Base-by-base conservation (phyloP, 1,140 invertebrate species). In the Cepaea nemoralis region DNA sequence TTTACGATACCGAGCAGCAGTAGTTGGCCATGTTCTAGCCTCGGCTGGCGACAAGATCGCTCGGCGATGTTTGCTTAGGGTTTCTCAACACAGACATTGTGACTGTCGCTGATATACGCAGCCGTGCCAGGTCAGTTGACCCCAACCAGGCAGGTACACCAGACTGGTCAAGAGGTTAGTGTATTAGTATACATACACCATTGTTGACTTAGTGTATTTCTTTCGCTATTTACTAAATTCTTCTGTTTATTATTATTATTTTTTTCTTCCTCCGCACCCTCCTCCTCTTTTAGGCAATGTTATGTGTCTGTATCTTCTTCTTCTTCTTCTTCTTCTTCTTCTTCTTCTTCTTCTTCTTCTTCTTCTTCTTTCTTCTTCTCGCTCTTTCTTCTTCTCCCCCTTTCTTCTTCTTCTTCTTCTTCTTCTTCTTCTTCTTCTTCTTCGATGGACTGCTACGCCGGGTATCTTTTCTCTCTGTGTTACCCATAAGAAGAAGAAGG, bases 341-440 rank as follows among this genome's bases (percentile, higher is more conserved):
- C 42, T 19, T 45, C 42, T 45, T 45, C 42, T 19, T 19, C 42
- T 8, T 10, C 8, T 8, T 8, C 42, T 45, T 19, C 42, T 10
- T 45, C 19, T 45, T 19, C 19, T 45, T 19, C 19, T 45, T 19
- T 45, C 69, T 71, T 40, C 69, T 71, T 71, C 69, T 71, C n/a
- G n/a, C 27, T 69, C 27, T 71, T 35, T 71, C 69, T 71, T 35
- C 8, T 10, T 35, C 14, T 14, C 69, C 37, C 69, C 22, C 5
- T 71, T 40, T 40, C 69, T 71, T 71, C 69, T 71, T 66, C 59
- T 66, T 10, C n/a, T 66, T 24, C 8, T n/a, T 66, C 69, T 35
- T 10, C 37, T 35, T 71, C 69, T 71, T 71, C 59, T 66, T n/a
- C 31, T n/a, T 27, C 59, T 66, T 33, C 31, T 27, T 66, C 31